Conservation (phyloP, 1,140 invertebrate genomes). For the Bathynomus jamesi region DNA sequence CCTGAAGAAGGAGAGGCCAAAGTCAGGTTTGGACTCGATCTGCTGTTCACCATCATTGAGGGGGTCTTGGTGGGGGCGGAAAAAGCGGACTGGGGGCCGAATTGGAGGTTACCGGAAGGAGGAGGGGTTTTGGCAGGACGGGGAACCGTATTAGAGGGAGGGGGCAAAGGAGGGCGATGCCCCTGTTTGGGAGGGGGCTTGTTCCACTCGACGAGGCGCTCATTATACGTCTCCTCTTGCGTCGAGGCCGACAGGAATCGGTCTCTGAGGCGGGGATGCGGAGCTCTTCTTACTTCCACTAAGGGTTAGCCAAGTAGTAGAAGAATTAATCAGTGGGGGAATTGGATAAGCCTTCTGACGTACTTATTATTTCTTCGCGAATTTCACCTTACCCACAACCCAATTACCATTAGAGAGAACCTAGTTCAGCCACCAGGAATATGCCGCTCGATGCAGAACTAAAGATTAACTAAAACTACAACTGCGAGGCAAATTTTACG, state of each 20-base stretch:
- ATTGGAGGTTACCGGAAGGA: too few relatives aligned
- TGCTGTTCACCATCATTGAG: slow-evolving; percentile 15
- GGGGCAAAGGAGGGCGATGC: slow-evolving; percentile 9
- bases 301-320: too few relatives aligned
- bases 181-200: slow-evolving; percentile 26
- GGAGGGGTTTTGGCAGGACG: not conserved
- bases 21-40: slow-evolving; percentile 31
- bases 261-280: slow-evolving; percentile 18
- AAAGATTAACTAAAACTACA: too few relatives aligned
- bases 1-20: not conserved
- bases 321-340: too few relatives aligned
- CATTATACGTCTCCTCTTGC: slow-evolving; percentile 34
- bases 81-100: not conserved
- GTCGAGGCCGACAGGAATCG: slow-evolving; percentile 26
- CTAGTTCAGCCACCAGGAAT: too few relatives aligned
- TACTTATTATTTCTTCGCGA: too few relatives aligned
- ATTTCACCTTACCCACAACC: too few relatives aligned
- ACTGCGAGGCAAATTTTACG: too few relatives aligned
- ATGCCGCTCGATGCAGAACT: too few relatives aligned
- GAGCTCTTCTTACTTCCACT: not conserved
- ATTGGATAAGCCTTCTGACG: too few relatives aligned
- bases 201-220: slow-evolving; percentile 38
- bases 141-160: slow-evolving; percentile 18
- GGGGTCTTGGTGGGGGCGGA: not conserved
- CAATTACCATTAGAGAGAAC: too few relatives aligned